Evolutionary conservation across 1,140 invertebrate species (phyloP).

Genomic region (Magallana gigas): DNA sequence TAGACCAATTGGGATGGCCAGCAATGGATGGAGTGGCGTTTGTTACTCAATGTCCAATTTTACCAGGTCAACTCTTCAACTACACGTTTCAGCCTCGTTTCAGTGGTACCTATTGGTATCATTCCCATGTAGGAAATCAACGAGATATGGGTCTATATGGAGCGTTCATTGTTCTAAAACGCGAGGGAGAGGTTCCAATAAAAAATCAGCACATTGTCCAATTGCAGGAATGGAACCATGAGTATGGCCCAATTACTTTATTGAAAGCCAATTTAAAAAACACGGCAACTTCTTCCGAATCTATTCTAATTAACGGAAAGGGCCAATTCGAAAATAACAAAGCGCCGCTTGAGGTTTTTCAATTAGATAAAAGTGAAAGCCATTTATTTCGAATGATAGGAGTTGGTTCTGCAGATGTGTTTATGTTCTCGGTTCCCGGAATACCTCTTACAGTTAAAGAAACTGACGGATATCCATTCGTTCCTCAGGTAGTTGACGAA

Average conservation of each 20-base stretch:
- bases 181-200: conserved; percentile 40
- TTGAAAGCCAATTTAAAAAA: conserved; percentile 83
- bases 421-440: not conserved
- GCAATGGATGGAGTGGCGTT: conserved; percentile 95
- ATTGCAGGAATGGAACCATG: conserved; percentile 72
- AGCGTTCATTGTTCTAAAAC: conserved; percentile 67
- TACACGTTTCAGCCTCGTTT: conserved; percentile 83
- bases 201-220: conserved; percentile 62
- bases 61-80: conserved; percentile 90
- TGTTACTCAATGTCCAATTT: conserved; percentile 94
- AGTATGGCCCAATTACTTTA: conserved; percentile 57
- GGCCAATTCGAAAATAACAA: not conserved
- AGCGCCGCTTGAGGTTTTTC: not conserved
- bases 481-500: not conserved
- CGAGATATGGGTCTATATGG: conserved; percentile 71
- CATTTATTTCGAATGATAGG: not conserved
- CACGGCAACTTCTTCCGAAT: conserved; percentile 88
- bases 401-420: not conserved
- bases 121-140: conserved; percentile 73
- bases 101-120: conserved; percentile 76
- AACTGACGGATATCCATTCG: not conserved
- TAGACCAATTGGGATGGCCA: conserved; percentile 89
- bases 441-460: not conserved
- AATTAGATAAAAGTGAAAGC: not conserved
- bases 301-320: not conserved